Conservation (phyloP, 2,797 vertebrate genomes). For the Tapera naevia region DNA sequence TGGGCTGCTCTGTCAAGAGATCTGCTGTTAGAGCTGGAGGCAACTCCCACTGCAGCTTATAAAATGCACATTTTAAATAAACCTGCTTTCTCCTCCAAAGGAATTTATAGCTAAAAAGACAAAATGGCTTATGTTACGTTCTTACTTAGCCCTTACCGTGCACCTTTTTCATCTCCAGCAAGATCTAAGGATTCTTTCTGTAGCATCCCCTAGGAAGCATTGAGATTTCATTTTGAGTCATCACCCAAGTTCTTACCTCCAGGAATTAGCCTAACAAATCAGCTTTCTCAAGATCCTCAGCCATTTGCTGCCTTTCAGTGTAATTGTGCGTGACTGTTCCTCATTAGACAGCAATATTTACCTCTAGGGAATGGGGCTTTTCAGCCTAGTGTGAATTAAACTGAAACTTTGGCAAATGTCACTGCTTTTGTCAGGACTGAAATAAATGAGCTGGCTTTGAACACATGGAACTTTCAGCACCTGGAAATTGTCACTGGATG, state of each 20-base stretch:
- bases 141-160: not conserved
- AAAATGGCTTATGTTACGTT: not conserved
- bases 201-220: not conserved
- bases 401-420: constrained; percentile 56
- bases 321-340: constrained; percentile 30
- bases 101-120: not conserved
- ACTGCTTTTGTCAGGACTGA: constrained; percentile 24
- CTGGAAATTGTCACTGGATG: not conserved
- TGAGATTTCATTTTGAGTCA: not conserved
- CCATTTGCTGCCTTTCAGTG: not conserved
- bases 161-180: not conserved
- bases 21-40: not conserved
- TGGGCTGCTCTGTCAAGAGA: not conserved
- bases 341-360: constrained; percentile 59
- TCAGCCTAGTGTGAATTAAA: constrained; percentile 47
- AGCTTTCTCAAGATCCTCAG: constrained; percentile 11
- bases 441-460: not conserved
- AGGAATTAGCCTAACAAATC: constrained; percentile 37
- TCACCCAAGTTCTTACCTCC: not conserved
- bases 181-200: not conserved
- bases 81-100: not conserved
- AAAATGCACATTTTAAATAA: not conserved
- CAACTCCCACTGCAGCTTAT: not conserved
- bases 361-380: constrained; percentile 52
- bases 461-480: not conserved